These are phyloP conservation scores for Lissocephala sabroskyi DNA, from an alignment of 2,888 invertebrate genomes.

Conservation along the genomic window DNA sequence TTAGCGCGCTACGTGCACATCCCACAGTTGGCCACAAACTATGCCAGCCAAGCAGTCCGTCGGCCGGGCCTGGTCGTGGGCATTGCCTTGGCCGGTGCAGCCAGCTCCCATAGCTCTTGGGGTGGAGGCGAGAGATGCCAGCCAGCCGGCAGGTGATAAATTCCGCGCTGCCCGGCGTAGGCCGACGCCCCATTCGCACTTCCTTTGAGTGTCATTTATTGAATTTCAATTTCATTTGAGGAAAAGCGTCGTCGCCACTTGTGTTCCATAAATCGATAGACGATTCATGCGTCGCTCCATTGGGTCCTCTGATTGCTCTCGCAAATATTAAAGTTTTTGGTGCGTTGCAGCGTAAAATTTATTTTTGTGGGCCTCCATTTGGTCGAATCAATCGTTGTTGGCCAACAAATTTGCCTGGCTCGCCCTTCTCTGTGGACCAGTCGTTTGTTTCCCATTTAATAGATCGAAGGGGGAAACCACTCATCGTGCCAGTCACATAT, in stretches of 20 bases:
- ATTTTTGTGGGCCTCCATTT: slow-evolving; percentile 63
- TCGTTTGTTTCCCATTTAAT: background rate
- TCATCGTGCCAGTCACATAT: slow-evolving; percentile 59
- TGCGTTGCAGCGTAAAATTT: slow-evolving; percentile 65
- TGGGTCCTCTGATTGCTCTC: slow-evolving; percentile 32
- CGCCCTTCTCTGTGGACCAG: too few species aligned
- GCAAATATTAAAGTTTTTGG: slow-evolving; percentile 66
- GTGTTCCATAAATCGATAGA: slow-evolving; percentile 48
- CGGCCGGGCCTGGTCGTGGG: slow-evolving; percentile 1
- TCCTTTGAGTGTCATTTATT: slow-evolving; percentile 49
- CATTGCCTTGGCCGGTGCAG: background rate
- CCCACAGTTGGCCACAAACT: slow-evolving; percentile 40
- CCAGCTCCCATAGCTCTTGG: slow-evolving; percentile 6
- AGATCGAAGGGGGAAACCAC: background rate
- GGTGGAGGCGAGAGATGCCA: background rate
- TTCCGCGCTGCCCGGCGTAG: slow-evolving; percentile 34
- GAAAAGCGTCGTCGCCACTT: too few species aligned
- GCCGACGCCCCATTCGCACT: slow-evolving; percentile 10
- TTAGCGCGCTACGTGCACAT: slow-evolving; percentile 63
- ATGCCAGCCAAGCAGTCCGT: slow-evolving; percentile 53
- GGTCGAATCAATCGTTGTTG: slow-evolving; percentile 58
- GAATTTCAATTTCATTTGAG: slow-evolving; percentile 54
- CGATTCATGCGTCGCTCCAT: background rate
- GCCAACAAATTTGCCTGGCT: slow-evolving; percentile 40
- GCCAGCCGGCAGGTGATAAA: slow-evolving; percentile 53